Evolutionary conservation across 2,888 invertebrate species (phyloP).

Genomic region (Apamea epomidion): DNA sequence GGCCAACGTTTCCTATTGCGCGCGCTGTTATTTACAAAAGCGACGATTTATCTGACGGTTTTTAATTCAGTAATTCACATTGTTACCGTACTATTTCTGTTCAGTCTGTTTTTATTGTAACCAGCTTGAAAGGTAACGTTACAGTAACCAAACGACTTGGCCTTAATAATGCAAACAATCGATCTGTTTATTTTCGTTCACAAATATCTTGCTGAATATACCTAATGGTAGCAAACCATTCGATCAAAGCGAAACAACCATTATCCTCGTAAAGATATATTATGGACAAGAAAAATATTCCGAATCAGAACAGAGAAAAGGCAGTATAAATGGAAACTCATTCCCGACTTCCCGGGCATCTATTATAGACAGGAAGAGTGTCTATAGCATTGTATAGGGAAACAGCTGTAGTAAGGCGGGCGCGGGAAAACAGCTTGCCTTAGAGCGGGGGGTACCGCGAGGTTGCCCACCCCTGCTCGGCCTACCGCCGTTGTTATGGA

Average conservation of each 20-base stretch:
- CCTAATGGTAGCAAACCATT: conserved; percentile 22
- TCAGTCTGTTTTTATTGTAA: conserved; percentile 5
- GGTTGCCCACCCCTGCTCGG: conserved; percentile 76
- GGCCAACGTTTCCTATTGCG: conserved; percentile 67
- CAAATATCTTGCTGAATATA: conserved; percentile 17
- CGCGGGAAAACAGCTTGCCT: conserved; percentile 80
- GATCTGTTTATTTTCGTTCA: conserved; percentile 21
- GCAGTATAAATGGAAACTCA: conserved; percentile 76
- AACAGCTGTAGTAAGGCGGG: conserved; percentile 81
- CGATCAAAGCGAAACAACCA: conserved; percentile 35
- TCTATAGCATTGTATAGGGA: conserved; percentile 77
- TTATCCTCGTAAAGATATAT: conserved; percentile 36
- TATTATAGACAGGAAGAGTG: conserved; percentile 76
- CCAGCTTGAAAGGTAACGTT: conserved; percentile 15
- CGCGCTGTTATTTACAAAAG: conserved; percentile 58
- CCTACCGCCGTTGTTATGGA: conserved; percentile 80
- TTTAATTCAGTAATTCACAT: conserved; percentile 47
- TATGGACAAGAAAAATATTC: conserved; percentile 51
- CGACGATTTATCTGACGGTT: conserved; percentile 48
- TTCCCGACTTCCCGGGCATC: conserved; percentile 74
- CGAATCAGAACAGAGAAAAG: conserved; percentile 67
- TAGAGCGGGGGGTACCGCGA: conserved; percentile 69
- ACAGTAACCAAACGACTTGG: conserved; percentile 24
- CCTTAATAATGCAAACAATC: conserved; percentile 31
- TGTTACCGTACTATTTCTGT: conserved; percentile 31